Evolutionary conservation across 2,888 invertebrate genomes (phyloP).

Genomic region (Flexamia atlantica): DNA sequence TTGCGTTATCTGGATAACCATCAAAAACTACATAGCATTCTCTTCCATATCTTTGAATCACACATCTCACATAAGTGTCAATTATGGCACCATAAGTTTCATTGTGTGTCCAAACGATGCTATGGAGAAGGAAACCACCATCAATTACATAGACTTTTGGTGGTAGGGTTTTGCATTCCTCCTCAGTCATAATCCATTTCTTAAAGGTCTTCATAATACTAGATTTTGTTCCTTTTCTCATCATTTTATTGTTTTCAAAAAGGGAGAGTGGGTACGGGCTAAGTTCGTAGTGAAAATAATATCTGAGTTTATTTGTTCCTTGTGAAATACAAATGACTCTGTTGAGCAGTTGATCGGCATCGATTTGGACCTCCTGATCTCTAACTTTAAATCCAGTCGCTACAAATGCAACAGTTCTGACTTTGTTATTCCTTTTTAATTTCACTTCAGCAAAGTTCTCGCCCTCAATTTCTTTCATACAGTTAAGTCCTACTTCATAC

Average conservation of each 20-base stretch:
- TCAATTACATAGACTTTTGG: neutral
- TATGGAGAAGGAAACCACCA: neutral
- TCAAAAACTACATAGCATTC: neutral
- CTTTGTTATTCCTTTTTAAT: neutral
- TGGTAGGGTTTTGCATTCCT: neutral
- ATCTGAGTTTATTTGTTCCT: neutral
- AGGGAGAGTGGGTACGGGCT: neutral
- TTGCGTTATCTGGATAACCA: neutral
- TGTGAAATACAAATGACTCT: neutral
- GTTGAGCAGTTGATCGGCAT: neutral
- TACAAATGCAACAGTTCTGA: neutral
- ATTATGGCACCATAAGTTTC: neutral
- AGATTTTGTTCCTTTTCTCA: neutral
- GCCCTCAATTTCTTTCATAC: neutral
- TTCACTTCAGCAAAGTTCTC: neutral
- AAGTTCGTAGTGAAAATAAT: neutral
- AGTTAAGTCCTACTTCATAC: neutral
- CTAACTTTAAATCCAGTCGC: neutral
- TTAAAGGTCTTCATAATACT: neutral
- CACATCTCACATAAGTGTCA: neutral
- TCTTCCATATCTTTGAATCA: neutral
- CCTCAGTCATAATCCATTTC: neutral
- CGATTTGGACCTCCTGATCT: neutral
- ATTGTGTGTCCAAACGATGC: neutral
- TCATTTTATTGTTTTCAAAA: conserved; percentile 1